Conservation (phyloP, 2,888 invertebrate species). For the Drosophila dives region DNA sequence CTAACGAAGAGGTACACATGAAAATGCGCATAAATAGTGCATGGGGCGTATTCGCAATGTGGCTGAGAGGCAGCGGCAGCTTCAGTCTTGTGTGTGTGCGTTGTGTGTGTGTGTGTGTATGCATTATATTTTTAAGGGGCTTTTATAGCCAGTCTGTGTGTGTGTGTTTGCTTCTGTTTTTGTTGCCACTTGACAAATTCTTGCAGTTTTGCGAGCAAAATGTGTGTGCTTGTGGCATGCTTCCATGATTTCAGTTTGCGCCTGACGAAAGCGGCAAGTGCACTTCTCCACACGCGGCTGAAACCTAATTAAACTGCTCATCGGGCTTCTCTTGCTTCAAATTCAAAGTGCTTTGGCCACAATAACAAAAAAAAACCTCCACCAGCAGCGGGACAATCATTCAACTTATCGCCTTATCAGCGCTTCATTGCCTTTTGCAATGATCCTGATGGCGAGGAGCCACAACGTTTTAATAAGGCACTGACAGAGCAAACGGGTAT, state of each 20-base stretch:
- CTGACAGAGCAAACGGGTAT: constrained; percentile 21
- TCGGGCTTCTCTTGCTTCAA: constrained; percentile 22
- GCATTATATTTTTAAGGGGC: constrained; percentile 50
- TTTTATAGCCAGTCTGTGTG: constrained; percentile 28
- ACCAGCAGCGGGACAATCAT: constrained; percentile 30
- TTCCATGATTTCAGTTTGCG: constrained; percentile 54
- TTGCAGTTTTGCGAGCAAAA: constrained; percentile 72
- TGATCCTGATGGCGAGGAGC: constrained; percentile 34
- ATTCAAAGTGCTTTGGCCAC: constrained; percentile 6
- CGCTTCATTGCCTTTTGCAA: constrained; percentile 39
- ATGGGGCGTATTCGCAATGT: constrained; percentile 56
- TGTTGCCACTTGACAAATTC: constrained; percentile 74
- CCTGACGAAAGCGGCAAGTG: constrained; percentile 60
- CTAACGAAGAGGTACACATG: constrained; percentile 59
- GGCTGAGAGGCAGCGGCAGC: constrained; percentile 8
- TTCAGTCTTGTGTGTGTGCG: constrained; percentile 37
- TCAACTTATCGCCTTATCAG: constrained; percentile 56
- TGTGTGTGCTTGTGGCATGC: constrained; percentile 53
- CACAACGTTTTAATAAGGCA: constrained; percentile 55
- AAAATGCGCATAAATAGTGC: constrained; percentile 77
- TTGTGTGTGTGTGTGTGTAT: constrained; percentile 23
- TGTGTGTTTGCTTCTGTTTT: constrained; percentile 28
- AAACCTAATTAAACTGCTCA: constrained; percentile 69
- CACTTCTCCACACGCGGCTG: constrained; percentile 56
- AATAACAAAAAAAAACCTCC: constrained; percentile 6